Percentiles rank a stretch among this genome's conserved stretches.
Conservation (phyloP, 2,113 vertebrate species). For the Mionectes macconnelli region DNA sequence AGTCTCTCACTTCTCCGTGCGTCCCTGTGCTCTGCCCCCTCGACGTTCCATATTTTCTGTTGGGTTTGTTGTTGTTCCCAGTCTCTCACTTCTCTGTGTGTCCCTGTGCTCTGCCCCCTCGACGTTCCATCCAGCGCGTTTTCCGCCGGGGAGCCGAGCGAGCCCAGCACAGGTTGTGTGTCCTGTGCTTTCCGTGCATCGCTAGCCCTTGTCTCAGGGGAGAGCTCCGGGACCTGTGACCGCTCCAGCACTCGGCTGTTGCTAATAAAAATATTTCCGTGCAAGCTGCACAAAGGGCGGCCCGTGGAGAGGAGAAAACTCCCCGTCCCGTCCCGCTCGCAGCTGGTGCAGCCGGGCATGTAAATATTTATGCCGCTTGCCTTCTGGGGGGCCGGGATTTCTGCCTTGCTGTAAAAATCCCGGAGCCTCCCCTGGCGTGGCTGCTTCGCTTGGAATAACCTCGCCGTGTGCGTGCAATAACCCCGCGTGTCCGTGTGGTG, state of each 20-base stretch:
- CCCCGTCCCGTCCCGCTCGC: background rate
- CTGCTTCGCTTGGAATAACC: slow-evolving; percentile 57
- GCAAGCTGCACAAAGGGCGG: background rate
- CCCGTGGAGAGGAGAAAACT: background rate
- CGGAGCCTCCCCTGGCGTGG: background rate
- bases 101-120: background rate
- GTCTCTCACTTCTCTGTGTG: background rate
- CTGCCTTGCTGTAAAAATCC: background rate
- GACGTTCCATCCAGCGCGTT: background rate
- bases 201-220: background rate
- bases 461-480: background rate
- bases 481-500: slow-evolving; percentile 44
- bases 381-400: background rate
- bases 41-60: no score
- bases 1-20: background rate
- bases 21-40: background rate
- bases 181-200: background rate
- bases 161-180: background rate
- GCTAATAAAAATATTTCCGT: background rate
- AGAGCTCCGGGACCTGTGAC: background rate
- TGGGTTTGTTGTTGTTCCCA: background rate
- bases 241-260: background rate
- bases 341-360: background rate
- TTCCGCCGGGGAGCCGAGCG: background rate
- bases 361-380: background rate